Conservation (phyloP, 2,113 vertebrate species). For the Speoplatyrhinus poulsoni region DNA sequence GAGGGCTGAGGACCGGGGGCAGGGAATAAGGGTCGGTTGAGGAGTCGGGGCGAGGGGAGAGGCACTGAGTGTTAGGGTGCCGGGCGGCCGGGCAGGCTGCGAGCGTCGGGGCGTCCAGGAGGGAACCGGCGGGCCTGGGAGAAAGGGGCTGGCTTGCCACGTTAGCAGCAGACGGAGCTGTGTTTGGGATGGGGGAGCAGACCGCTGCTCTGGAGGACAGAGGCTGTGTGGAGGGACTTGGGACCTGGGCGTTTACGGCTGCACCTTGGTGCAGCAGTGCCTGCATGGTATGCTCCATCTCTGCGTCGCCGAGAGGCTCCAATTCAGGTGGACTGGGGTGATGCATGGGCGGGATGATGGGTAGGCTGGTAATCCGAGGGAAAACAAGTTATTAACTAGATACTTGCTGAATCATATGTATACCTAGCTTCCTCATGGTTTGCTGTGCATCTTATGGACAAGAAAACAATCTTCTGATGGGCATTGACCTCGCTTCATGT, state of each 20-base stretch:
- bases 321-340: constrained; percentile 45
- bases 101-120: constrained; percentile 32
- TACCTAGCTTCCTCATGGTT: no score
- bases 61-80: constrained; percentile 10
- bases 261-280: constrained; percentile 38
- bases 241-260: constrained; percentile 4
- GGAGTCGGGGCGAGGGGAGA: background rate
- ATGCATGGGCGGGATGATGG: constrained; percentile 16
- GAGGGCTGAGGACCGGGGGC: constrained; percentile 69
- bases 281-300: constrained; percentile 51
- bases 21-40: constrained; percentile 40
- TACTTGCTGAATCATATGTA: background rate
- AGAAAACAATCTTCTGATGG: no score
- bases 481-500: no score
- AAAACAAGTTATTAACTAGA: background rate
- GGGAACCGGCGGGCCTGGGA: constrained; percentile 36
- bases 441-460: no score
- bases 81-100: background rate
- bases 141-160: background rate
- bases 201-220: constrained; percentile 1
- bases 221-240: background rate
- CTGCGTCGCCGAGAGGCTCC: constrained; percentile 50
- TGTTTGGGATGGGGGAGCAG: constrained; percentile 8
- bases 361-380: constrained; percentile 37
- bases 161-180: constrained; percentile 1